Conservation (phyloP, 2,888 invertebrate genomes). For the Trichopria drosophilae region DNA sequence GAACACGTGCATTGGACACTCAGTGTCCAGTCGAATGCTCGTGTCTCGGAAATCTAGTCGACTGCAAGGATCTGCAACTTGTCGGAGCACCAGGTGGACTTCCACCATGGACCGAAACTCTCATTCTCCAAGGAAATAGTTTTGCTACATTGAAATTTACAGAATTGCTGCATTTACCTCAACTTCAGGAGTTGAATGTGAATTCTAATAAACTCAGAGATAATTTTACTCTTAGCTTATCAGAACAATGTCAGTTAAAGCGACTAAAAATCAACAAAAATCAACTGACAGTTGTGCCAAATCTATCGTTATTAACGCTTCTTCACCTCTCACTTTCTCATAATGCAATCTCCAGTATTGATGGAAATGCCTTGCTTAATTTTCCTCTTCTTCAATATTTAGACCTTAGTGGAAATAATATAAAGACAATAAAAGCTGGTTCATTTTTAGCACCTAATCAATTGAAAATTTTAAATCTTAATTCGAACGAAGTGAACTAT, state of each 20-base stretch:
- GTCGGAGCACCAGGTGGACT: conserved; percentile 51
- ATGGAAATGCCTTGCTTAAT: conserved; percentile 58
- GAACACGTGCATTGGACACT: conserved; percentile 36
- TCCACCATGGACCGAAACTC: conserved; percentile 54
- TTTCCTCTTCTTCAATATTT: conserved; percentile 64
- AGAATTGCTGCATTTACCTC: conserved; percentile 46
- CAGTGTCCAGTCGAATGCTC: conserved; percentile 53
- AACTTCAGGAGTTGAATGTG: conserved; percentile 58
- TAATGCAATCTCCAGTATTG: conserved; percentile 60
- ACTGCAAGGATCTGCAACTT: conserved; percentile 50
- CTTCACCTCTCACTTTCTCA: conserved; percentile 59
- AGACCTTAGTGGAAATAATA: conserved; percentile 68
- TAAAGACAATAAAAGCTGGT: conserved; percentile 62
- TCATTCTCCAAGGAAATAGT: conserved; percentile 60
- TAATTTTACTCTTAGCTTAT: conserved; percentile 60
- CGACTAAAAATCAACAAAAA: conserved; percentile 61
- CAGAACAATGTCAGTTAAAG: conserved; percentile 61
- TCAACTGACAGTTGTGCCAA: too few species aligned
- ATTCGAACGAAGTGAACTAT: conserved; percentile 72
- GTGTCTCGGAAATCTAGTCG: conserved; percentile 53
- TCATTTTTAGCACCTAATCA: conserved; percentile 65
- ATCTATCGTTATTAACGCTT: too few species aligned
- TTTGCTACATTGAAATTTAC: conserved; percentile 55
- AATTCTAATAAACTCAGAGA: conserved; percentile 63
- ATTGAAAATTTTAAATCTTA: conserved; percentile 63